These are phyloP conservation scores for Diploptera punctata DNA, from an alignment of 2,888 invertebrate species.

Conservation along the genomic window DNA sequence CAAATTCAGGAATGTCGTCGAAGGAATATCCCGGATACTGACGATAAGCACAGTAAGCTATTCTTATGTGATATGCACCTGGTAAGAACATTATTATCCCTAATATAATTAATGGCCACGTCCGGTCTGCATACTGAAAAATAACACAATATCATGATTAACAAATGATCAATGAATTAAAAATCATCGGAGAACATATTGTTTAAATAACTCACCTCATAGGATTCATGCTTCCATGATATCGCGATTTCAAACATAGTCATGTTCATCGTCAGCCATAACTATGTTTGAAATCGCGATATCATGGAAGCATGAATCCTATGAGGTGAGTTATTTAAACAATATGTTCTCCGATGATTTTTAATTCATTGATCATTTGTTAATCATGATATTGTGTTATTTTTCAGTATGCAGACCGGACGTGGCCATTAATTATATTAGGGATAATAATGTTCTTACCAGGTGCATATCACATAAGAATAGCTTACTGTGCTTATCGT, in stretches of 20 bases:
- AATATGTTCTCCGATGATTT: no score
- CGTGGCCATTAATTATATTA: slow-evolving; percentile 88
- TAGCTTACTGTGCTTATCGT: slow-evolving; percentile 85
- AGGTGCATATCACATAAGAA: slow-evolving; percentile 88
- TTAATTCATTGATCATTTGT: no score
- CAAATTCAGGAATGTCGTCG: slow-evolving; percentile 89
- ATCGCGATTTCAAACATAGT: no score
- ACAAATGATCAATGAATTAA: no score
- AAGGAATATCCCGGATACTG: slow-evolving; percentile 85
- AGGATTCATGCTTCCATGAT: no score
- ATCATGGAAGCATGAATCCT: no score
- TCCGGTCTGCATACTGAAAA: slow-evolving; percentile 77
- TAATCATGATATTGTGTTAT: neutral
- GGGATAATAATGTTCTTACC: slow-evolving; percentile 91
- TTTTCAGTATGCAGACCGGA: slow-evolving; percentile 77
- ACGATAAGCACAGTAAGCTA: slow-evolving; percentile 85
- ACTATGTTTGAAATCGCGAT: no score
- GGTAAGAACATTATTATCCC: slow-evolving; percentile 91
- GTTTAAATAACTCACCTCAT: no score
- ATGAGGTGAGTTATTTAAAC: no score
- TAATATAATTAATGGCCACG: slow-evolving; percentile 88
- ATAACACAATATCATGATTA: neutral
- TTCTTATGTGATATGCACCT: slow-evolving; percentile 88
- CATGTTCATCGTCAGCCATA: no score
- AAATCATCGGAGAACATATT: no score